Base-by-base conservation (phyloP, 1,140 invertebrate genomes). In the Phocides pigmalion region DNA sequence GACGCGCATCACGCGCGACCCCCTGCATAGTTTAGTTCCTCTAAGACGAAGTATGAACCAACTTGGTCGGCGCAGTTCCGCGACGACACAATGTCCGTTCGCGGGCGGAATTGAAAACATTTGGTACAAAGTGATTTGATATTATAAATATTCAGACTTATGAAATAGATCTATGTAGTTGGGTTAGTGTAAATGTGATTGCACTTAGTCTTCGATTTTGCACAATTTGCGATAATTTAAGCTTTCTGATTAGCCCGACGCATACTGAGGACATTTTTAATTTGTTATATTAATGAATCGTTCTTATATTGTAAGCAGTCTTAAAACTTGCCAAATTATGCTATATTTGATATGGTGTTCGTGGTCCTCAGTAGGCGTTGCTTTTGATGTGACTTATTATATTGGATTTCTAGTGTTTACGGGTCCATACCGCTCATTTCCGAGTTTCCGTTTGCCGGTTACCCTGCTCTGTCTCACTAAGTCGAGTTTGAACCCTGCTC, bases 71-170 rank as follows among this genome's bases (percentile, higher is more conserved):
- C 39, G 47, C 68, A 71, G 28, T 37, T 47, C 53, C 19, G 39
- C 22, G 16, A 37, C n/a, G n/a, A n/a, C n/a, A n/a, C 49, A 35
- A 19, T 25, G 67, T 50, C 62, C 65, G 56, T 68, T 70, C 44
- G 63, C 28, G 42, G 50, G 67, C 59, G 62, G 61, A 76, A 65
- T 69, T 63, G 68, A 83, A 70, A 77, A 84, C 81, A 76, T 80
- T 81, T 81, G 84, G 85, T 87, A 88, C 84, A 90, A 87, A 79
- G 66, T 78, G 81, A 79, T 84, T 87, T 87, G 74, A 82, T 81
- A 81, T 72, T 74, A 68, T 66, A 54, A 71, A 73, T 71, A 70
- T 72, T 72, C 65, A 72, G 78, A 68, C 71, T 77, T 83, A 82
- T 79, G 75, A 74, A 28, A 74, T 74, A 82, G 67, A 63, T 66